Evolutionary conservation across 2,888 invertebrate species (phyloP).

Genomic region (Protodeltote pygarga): DNA sequence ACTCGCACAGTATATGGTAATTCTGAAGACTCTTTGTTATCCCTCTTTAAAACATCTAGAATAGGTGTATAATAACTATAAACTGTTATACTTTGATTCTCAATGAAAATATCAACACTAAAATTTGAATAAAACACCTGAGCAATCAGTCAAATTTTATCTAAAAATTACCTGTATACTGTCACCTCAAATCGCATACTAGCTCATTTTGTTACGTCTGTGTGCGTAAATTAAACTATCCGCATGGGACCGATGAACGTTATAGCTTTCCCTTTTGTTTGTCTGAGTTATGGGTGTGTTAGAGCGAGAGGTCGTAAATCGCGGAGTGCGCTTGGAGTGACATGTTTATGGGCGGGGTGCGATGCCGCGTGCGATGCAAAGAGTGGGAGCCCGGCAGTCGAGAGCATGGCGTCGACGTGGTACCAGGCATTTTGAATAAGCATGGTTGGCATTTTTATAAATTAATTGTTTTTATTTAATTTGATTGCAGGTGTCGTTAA

Average conservation of each 20-base stretch:
- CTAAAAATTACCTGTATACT: slow-evolving; percentile 61
- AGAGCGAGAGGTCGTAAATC: slow-evolving; percentile 86
- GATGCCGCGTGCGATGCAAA: slow-evolving; percentile 66
- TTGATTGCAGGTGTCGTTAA: neutral
- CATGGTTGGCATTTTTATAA: slow-evolving; percentile 1
- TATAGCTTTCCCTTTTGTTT: slow-evolving; percentile 87
- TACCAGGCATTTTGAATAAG: slow-evolving; percentile 26
- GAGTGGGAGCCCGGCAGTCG: slow-evolving; percentile 80
- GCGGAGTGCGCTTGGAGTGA: slow-evolving; percentile 79
- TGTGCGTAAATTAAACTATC: slow-evolving; percentile 86
- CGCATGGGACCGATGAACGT: slow-evolving; percentile 85
- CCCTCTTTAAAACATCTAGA: slow-evolving; percentile 2
- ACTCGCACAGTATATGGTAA: slow-evolving; percentile 68
- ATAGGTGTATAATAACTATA: neutral
- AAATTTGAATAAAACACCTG: neutral
- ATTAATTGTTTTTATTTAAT: neutral
- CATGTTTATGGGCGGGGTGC: slow-evolving; percentile 87
- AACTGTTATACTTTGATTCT: neutral
- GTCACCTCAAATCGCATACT: slow-evolving; percentile 75
- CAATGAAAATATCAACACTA: slow-evolving; percentile 6
- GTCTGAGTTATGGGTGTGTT: slow-evolving; percentile 83
- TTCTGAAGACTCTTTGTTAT: slow-evolving; percentile 46
- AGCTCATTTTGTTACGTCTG: slow-evolving; percentile 79
- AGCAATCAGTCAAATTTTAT: slow-evolving; percentile 45
- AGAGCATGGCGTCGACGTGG: slow-evolving; percentile 78